Evolutionary conservation across 1,140 invertebrate genomes (phyloP).

Genomic region (Drosophila auraria): DNA sequence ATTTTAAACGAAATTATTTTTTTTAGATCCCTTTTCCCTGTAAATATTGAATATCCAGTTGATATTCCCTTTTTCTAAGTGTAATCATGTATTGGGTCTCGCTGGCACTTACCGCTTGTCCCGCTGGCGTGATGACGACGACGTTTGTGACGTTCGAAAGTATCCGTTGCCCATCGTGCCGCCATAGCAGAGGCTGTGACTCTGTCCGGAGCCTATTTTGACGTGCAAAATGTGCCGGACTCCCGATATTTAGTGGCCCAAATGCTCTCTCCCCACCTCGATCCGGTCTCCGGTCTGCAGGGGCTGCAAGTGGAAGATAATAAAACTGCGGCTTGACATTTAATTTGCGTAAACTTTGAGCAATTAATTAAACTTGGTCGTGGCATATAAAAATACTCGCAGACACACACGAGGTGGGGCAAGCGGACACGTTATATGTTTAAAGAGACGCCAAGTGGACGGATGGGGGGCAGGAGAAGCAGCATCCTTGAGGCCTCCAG

Average conservation of each 20-base stretch:
- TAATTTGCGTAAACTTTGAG: conserved; percentile 37
- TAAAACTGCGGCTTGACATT: conserved; percentile 52
- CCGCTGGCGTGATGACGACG: conserved; percentile 66
- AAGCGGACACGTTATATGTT: conserved; percentile 17
- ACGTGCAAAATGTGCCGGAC: conserved; percentile 75
- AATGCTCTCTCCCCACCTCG: background rate
- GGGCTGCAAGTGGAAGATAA: conserved; percentile 54
- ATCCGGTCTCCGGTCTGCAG: background rate
- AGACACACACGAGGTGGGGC: background rate
- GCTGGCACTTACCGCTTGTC: conserved; percentile 82
- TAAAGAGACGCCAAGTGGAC: conserved; percentile 46
- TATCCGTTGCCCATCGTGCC: conserved; percentile 85
- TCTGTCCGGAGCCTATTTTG: conserved; percentile 85
- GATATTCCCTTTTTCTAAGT: background rate
- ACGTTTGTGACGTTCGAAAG: conserved; percentile 84
- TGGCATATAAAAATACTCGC: conserved; percentile 5
- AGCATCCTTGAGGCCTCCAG: conserved; percentile 38
- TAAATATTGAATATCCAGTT: background rate
- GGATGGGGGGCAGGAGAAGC: background rate
- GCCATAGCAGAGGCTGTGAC: conserved; percentile 85
- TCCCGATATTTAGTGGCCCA: conserved; percentile 8
- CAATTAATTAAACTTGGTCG: conserved; percentile 61
- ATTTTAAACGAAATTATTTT: background rate
- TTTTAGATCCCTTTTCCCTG: no score
- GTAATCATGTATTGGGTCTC: background rate